Conservation (phyloP, 2,888 invertebrate species). For the Eupithecia pulchellata region DNA sequence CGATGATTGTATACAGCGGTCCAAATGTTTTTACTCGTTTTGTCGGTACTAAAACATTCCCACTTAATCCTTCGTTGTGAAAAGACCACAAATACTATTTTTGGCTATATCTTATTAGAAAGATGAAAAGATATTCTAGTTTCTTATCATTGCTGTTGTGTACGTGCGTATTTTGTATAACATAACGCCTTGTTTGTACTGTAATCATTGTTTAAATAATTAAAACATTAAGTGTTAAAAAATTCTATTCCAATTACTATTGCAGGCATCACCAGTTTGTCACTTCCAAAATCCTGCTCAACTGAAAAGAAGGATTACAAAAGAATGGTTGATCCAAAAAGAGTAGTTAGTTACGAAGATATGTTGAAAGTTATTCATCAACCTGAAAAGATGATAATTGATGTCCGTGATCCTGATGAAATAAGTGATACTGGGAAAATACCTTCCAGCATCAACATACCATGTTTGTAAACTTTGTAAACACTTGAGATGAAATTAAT, state of each 20-base stretch:
- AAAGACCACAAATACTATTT: slow-evolving; percentile 20
- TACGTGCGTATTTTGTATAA: neutral
- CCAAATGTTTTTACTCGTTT: slow-evolving; percentile 27
- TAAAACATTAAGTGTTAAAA: neutral
- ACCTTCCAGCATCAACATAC: slow-evolving; percentile 91
- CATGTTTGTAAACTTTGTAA: slow-evolving; percentile 80
- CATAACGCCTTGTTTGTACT: neutral
- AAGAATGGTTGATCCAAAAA: slow-evolving; percentile 71
- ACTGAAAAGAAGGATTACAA: slow-evolving; percentile 36
- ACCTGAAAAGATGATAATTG: slow-evolving; percentile 87
- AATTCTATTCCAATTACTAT: neutral
- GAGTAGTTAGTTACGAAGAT: slow-evolving; percentile 74
- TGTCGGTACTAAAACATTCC: slow-evolving; percentile 16
- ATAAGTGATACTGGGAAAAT: slow-evolving; percentile 88
- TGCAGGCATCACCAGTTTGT: slow-evolving; percentile 28
- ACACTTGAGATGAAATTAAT: neutral
- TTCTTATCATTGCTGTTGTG: slow-evolving; percentile 10
- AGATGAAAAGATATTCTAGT: slow-evolving; percentile 1
- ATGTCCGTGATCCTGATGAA: slow-evolving; percentile 91
- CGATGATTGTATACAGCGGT: slow-evolving; percentile 32
- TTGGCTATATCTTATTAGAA: neutral
- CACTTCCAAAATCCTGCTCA: slow-evolving; percentile 41
- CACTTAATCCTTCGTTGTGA: slow-evolving; percentile 22
- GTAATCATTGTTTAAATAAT: too few relatives aligned
- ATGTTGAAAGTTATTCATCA: slow-evolving; percentile 71